Conservation (phyloP, 2,797 vertebrate genomes). For the Enteromius thamalakanensis region DNA sequence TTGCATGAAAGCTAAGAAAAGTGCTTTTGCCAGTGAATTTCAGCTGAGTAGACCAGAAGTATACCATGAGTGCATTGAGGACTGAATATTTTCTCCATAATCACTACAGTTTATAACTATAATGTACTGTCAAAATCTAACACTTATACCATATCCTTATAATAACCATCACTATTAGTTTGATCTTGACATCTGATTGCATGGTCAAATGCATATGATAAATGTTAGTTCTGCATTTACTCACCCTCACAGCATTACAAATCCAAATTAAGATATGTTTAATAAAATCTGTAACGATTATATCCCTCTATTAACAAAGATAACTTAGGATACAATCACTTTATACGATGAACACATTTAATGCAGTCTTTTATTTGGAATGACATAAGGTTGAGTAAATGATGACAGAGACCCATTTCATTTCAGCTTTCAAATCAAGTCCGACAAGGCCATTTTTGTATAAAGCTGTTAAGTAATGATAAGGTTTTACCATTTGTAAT, state of each 20-base stretch:
- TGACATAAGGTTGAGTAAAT: background rate
- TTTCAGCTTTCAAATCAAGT: background rate
- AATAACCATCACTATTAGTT: background rate
- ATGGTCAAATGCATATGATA: background rate
- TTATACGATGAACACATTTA: background rate
- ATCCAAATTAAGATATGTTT: too few species aligned
- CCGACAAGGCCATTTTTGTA: background rate
- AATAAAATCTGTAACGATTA: too few species aligned
- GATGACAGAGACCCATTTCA: background rate
- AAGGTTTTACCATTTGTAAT: background rate
- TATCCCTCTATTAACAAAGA: too few species aligned
- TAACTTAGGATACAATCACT: background rate
- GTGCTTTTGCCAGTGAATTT: background rate
- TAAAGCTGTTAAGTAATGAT: background rate
- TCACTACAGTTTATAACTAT: background rate
- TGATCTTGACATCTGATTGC: background rate
- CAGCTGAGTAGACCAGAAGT: background rate
- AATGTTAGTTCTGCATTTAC: too few species aligned
- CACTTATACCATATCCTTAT: background rate
- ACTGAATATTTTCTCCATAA: background rate
- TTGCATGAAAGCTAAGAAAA: conserved; percentile 18
- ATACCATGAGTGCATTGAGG: background rate
- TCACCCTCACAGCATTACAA: too few species aligned
- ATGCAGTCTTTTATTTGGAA: background rate
- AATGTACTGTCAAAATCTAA: background rate